Conservation (phyloP, 1,140 invertebrate species). For the Drosophila triauraria region DNA sequence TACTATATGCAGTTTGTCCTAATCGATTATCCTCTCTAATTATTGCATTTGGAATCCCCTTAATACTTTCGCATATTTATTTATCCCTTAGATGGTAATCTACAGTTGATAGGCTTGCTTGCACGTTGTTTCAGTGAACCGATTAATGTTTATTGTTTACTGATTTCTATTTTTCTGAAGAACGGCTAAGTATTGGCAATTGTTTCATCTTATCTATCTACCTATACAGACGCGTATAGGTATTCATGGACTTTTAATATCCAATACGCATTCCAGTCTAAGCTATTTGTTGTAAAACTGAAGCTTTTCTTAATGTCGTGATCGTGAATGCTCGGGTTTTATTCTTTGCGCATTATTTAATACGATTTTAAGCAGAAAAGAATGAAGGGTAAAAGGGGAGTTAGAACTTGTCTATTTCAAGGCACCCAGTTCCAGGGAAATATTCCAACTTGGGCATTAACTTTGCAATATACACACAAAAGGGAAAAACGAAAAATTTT, state of each 20-base stretch:
- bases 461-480: neutral
- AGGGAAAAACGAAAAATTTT: neutral
- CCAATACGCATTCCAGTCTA: constrained; percentile 2
- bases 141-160: neutral
- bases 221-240: too few relatives aligned
- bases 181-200: constrained; percentile 58
- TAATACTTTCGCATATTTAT: constrained; percentile 69
- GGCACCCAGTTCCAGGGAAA: constrained; percentile 5
- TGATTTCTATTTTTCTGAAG: constrained; percentile 1
- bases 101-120: constrained; percentile 28
- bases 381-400: neutral
- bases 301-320: neutral
- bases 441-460: neutral
- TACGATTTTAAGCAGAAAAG: neutral
- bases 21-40: constrained; percentile 33
- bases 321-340: neutral
- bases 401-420: constrained; percentile 14
- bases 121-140: constrained; percentile 22
- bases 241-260: constrained; percentile 13
- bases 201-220: constrained; percentile 12
- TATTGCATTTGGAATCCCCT: constrained; percentile 47
- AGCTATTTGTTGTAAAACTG: neutral
- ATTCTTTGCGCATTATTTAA: neutral
- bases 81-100: constrained; percentile 36
- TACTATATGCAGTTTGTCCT: constrained; percentile 21